Percentiles rank a stretch among this genome's conserved stretches.
Evolutionary conservation across 2,888 invertebrate genomes (phyloP).

Genomic region (Acrobasis repandana): DNA sequence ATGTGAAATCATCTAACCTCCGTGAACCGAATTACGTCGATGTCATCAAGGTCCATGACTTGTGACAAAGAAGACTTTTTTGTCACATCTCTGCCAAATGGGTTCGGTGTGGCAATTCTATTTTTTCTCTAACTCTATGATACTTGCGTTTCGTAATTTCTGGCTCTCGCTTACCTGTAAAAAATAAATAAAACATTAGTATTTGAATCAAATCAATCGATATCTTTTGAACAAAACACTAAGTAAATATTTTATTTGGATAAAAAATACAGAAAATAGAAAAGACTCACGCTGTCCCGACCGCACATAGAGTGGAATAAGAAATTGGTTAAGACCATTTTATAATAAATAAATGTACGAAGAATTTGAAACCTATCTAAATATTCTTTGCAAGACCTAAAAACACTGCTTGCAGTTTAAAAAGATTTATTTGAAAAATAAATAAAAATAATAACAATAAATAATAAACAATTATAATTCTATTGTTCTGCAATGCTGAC

Average conservation of each 20-base stretch:
- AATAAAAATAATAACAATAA: no score
- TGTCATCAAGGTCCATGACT: slow-evolving; percentile 5
- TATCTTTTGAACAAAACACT: neutral
- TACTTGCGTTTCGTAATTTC: slow-evolving; percentile 7
- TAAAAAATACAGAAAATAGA: no score
- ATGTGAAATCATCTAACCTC: slow-evolving; percentile 9
- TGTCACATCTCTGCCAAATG: slow-evolving; percentile 3
- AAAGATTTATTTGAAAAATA: no score
- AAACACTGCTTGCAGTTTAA: no score
- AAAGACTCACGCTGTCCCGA: no score
- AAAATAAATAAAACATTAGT: neutral
- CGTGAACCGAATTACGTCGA: slow-evolving; percentile 7
- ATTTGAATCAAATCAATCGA: neutral
- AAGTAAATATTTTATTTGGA: neutral
- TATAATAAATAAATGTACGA: no score
- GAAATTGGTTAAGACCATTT: no score
- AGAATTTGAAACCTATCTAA: no score
- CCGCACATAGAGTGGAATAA: no score
- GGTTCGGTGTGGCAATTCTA: slow-evolving; percentile 1
- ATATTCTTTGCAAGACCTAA: no score
- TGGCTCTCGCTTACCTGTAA: slow-evolving; percentile 5
- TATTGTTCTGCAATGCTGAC: no score
- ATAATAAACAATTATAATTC: no score
- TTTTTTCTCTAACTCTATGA: neutral
- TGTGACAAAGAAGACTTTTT: slow-evolving; percentile 7